phyloP scores from a whole-genome alignment of 2,113 vertebrate species.

The cattle (Bos taurus) region DNA sequence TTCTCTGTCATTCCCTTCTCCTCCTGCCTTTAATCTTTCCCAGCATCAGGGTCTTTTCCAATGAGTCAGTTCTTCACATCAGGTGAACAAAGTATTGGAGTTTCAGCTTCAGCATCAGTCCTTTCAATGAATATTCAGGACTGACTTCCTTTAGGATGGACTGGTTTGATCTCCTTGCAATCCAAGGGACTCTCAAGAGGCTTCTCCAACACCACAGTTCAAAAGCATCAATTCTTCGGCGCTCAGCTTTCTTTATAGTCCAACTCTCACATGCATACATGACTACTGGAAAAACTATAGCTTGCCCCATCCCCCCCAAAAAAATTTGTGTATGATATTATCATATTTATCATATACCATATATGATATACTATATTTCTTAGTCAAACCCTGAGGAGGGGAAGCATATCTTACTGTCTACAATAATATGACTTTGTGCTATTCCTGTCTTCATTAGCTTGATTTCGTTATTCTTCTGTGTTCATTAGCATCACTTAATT shows the following conservation, averaged over 20 bases:
- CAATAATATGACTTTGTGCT: background rate
- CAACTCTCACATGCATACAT: background rate
- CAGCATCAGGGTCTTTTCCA: background rate
- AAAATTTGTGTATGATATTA: background rate
- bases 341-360: background rate
- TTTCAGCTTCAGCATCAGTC: background rate
- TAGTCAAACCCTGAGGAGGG: background rate
- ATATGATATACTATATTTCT: background rate
- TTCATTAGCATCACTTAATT: background rate
- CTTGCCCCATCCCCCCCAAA: background rate
- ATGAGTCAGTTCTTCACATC: background rate
- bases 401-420: background rate
- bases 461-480: background rate
- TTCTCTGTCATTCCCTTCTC: rapidly evolving
- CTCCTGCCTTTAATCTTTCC: background rate
- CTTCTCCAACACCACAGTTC: background rate
- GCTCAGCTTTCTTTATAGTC: background rate
- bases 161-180: background rate
- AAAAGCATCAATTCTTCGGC: background rate
- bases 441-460: background rate
- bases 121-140: background rate
- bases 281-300: background rate
- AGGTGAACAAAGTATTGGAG: background rate
- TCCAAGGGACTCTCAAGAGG: background rate
- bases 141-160: background rate